Evolutionary conservation across 2,797 vertebrate genomes (phyloP).

Genomic region (Paratrypauchen microcephalus): DNA sequence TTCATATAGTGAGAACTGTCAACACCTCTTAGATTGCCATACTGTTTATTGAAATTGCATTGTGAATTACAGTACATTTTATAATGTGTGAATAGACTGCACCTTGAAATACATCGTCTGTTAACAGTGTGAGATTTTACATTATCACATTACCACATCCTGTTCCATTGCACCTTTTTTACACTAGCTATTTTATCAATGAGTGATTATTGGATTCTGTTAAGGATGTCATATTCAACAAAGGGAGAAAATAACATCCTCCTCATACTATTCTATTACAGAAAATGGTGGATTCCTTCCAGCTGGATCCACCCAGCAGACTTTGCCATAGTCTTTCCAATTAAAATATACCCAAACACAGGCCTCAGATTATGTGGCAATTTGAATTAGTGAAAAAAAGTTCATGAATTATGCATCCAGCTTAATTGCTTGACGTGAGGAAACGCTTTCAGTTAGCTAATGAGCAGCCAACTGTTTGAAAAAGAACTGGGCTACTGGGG

Average conservation of each 20-base stretch:
- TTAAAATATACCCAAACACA: conserved; percentile 72
- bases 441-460: conserved; percentile 62
- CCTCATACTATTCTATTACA: conserved; percentile 15
- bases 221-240: not conserved
- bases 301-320: conserved; percentile 46
- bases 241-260: conserved; percentile 1
- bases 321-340: conserved; percentile 61
- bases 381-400: conserved; percentile 60
- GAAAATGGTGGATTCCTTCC: conserved; percentile 24
- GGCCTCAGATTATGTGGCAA: conserved; percentile 55
- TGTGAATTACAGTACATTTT: conserved; percentile 5
- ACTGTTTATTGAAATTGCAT: not conserved
- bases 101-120: not conserved
- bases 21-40: not conserved
- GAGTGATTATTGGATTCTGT: conserved; percentile 11
- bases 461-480: conserved; percentile 65
- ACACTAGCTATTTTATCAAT: not conserved
- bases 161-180: not conserved
- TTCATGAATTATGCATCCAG: conserved; percentile 77
- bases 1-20: not conserved
- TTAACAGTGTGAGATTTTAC: not conserved
- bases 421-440: conserved; percentile 72
- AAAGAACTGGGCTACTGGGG: conserved; percentile 48
- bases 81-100: conserved; percentile 1
- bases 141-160: conserved; percentile 2